phyloP scores from a whole-genome alignment of 2,113 vertebrate genomes.

The Morone saxatilis region DNA sequence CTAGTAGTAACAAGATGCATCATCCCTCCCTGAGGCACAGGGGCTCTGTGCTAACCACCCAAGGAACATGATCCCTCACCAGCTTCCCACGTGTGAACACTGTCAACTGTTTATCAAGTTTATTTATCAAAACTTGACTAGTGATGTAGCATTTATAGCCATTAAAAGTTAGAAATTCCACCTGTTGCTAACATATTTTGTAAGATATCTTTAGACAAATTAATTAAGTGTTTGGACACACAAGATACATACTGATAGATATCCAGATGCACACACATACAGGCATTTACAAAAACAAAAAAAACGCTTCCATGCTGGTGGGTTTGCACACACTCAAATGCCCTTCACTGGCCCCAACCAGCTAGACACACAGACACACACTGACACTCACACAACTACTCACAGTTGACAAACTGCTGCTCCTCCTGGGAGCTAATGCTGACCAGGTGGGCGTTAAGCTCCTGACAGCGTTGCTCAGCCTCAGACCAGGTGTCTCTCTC shows the following conservation, averaged over 20 bases:
- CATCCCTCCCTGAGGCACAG: neutral
- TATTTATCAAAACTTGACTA: no score
- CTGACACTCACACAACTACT: slow-evolving; percentile 74
- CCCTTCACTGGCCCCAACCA: neutral
- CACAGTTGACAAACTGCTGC: slow-evolving; percentile 95
- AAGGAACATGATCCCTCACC: no score
- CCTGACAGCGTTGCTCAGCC: slow-evolving; percentile 90
- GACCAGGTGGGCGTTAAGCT: slow-evolving; percentile 91
- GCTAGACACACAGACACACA: neutral
- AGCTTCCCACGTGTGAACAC: no score
- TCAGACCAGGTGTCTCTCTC: slow-evolving; percentile 91
- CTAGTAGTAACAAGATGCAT: neutral
- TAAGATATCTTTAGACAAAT: neutral
- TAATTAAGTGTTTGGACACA: neutral
- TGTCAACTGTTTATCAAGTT: no score
- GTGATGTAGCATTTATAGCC: neutral
- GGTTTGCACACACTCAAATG: neutral
- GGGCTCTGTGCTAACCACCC: no score
- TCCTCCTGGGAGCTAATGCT: slow-evolving; percentile 93
- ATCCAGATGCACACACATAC: neutral
- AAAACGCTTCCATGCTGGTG: neutral
- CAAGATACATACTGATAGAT: neutral
- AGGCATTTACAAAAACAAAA: neutral
- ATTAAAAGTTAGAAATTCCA: neutral
- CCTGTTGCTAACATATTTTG: neutral